These are phyloP conservation scores for Rhagoletis zephyria DNA, from an alignment of 1,140 invertebrate genomes.

Conservation along the genomic window DNA sequence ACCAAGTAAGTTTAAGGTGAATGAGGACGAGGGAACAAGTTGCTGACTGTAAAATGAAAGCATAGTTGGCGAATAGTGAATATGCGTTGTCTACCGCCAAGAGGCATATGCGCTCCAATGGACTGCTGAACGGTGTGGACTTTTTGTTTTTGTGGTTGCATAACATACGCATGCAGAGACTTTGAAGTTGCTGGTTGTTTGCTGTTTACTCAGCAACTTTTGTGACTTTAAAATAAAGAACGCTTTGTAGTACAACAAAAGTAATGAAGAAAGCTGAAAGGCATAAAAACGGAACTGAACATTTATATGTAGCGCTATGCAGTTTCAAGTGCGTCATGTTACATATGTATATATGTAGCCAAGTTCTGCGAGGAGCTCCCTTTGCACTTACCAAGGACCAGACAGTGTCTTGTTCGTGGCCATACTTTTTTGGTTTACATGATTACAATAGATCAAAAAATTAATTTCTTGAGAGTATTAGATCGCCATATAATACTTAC, in stretches of 20 bases:
- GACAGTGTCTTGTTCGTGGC: too few relatives aligned
- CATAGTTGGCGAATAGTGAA: background rate
- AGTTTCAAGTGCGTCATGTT: background rate
- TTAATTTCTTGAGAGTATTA: too few relatives aligned
- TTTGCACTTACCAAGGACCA: too few relatives aligned
- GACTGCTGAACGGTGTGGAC: background rate
- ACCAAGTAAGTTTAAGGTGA: background rate
- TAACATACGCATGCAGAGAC: background rate
- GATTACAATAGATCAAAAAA: too few relatives aligned
- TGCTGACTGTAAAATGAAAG: background rate
- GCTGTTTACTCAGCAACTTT: constrained; percentile 23
- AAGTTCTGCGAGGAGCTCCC: too few relatives aligned
- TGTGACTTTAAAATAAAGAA: background rate
- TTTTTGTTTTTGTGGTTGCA: background rate
- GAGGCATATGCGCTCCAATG: background rate
- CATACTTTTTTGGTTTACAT: too few relatives aligned
- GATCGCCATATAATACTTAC: too few relatives aligned
- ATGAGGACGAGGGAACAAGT: background rate
- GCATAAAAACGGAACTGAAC: background rate
- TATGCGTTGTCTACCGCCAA: background rate
- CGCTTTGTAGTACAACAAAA: background rate
- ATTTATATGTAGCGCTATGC: background rate
- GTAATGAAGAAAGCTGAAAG: background rate
- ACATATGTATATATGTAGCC: background rate
- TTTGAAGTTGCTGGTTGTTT: background rate